Base-by-base conservation (phyloP, 2,113 vertebrate species). In the Aegypius monachus region DNA sequence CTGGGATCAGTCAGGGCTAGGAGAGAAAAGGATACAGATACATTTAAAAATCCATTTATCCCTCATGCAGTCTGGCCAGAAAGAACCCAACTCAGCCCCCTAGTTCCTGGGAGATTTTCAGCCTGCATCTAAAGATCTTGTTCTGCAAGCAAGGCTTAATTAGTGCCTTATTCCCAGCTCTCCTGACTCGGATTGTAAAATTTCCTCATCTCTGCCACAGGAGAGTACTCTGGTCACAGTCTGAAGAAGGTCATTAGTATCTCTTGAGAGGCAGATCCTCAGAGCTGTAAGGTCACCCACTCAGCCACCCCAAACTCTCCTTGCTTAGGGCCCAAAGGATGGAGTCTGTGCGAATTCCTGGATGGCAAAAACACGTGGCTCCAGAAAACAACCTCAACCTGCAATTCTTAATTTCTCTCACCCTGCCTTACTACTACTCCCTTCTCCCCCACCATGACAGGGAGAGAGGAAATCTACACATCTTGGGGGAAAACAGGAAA, bases 1-100 rank as follows among this genome's bases (percentile, higher is more conserved):
- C 36, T 95, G 53, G 99, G 99, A 89, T 99, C 97, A n/a, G 63
- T 97, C 92, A 99, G 89, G 38, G 98, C 99, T 99, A 96, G 59
- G 81, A 58, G 42, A 47, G 55, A 34, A 91, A 43, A 93, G n/a
- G 40, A 61, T 5, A 45, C 2, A 32, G 47, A 34, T 4, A 25
- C 4, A 6, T 19, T 40, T 59, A 8, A 25, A 66, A 62, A 45
- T 25, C 84, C 13, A 11, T 8, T 40, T 27, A 29, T 21, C n/a
- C 62, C 13, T 22, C 31, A 2, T 0, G 15, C 10, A 23, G 56
- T 4, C 16, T 9, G 10, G 10, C 5, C 16, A 11, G 59, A 29
- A 45, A 45, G 52, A 40, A 18, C 4, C 26, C 47, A 50, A 6
- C 32, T 31, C 21, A 16, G 21, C 27, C 38, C 22, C 20, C 2